Base-by-base conservation (phyloP, 2,113 vertebrate genomes). In the Beaufortia kweichowensis region DNA sequence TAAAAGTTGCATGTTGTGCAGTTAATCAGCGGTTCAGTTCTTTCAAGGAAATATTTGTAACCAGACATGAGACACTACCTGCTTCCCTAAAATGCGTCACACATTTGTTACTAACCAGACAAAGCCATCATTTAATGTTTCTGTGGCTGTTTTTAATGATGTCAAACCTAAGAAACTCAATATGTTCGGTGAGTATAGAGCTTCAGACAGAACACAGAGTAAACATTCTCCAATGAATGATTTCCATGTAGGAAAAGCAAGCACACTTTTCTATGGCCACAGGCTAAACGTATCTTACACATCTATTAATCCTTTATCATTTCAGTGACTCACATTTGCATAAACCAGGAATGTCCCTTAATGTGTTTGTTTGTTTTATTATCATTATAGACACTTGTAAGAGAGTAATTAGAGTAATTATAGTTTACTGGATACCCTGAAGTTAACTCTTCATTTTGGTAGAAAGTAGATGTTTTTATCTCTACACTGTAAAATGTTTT, bases 211-310 rank as follows among this genome's bases (percentile, higher is more conserved):
- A 68, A 39, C 50, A 17, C 7, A 2, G 29, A 11, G 21, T 70
- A 70, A 56, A 70, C 67, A 70, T 70, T 57, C 67, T 9, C 29
- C 31, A 35, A 57, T 70, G 14, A 70, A 70, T 70, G 21, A 70
- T 70, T 57, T 35, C 24, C 67, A 33, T 24, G 29, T 24, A 15
- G 48, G 67, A 19, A 70, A 31, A 39, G 35, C 28, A 69, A 35
- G 50, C 12, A 23, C 1, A 24, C 48, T 24, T 17, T 6, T 56
- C 17, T 35, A 1, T n/a, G 17, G n/a, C 29, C 15, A 23, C 31
- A 26, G 31, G 50, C n/a, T 17, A 4, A 1, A 4, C 7, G 7
- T 12, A 67, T n/a, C 48, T 53, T 5, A 9, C 19, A 9, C 6
- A 3, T 53, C 41, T 46, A 7, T 35, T 35, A 68, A n/a, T n/a